Evolutionary conservation across 2,113 vertebrate genomes (phyloP).

Genomic region (Octodon degus): DNA sequence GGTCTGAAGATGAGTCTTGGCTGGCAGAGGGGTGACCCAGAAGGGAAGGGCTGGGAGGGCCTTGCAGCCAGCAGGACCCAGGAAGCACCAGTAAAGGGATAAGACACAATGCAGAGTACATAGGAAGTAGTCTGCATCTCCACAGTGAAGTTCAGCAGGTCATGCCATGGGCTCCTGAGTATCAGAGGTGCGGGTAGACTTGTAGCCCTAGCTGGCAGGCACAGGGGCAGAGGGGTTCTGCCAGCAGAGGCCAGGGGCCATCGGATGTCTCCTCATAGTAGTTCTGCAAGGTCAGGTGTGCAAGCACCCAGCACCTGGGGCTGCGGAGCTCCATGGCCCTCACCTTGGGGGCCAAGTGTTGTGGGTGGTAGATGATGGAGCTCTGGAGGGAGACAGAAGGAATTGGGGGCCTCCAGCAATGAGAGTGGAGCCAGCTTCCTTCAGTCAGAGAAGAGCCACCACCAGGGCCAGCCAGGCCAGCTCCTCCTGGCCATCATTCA

Average conservation of each 20-base stretch:
- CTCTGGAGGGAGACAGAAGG: not conserved
- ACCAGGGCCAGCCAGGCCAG: not conserved
- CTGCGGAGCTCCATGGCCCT: not conserved
- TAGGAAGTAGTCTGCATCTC: not conserved
- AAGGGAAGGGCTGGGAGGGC: not conserved
- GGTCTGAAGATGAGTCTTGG: not conserved
- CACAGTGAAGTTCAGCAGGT: not conserved
- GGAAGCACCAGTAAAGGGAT: not conserved
- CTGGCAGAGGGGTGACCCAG: not conserved
- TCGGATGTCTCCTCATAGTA: not conserved
- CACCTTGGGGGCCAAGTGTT: not conserved
- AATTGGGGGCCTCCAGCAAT: not conserved
- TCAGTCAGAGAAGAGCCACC: not conserved
- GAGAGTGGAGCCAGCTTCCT: not conserved
- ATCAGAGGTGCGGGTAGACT: not conserved
- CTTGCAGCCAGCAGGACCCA: not conserved
- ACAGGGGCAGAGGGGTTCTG: not conserved
- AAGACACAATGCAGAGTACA: fast-evolving
- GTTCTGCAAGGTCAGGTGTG: not conserved
- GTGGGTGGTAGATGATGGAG: not conserved
- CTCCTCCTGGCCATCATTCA: not conserved
- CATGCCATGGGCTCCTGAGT: not conserved
- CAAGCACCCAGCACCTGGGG: not conserved
- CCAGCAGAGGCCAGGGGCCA: not conserved
- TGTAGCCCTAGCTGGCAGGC: not conserved